Evolutionary conservation across 1,140 invertebrate genomes (phyloP).

Genomic region (Charaxes varanes): DNA sequence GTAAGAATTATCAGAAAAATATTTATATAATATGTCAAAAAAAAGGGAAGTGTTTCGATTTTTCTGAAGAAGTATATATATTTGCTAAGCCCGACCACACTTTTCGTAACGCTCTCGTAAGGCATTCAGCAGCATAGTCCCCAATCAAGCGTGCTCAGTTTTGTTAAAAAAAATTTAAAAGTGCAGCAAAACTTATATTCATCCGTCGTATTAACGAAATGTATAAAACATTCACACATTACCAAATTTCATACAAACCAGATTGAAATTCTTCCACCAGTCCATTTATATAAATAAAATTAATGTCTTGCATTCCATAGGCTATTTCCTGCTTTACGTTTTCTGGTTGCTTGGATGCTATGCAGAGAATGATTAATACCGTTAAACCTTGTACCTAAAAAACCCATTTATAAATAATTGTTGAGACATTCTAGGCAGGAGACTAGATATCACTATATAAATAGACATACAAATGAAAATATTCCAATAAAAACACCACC

Average conservation of each 20-base stretch:
- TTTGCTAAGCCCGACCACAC: too few species aligned
- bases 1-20: too few species aligned
- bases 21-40: too few species aligned
- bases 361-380: slow-evolving; percentile 25
- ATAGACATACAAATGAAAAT: slow-evolving; percentile 42
- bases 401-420: neutral
- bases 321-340: slow-evolving; percentile 29
- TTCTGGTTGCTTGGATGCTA: slow-evolving; percentile 27
- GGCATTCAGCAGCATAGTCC: too few species aligned
- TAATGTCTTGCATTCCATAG: slow-evolving; percentile 29
- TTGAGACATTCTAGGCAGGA: neutral
- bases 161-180: too few species aligned
- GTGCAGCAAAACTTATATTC: too few species aligned
- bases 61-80: too few species aligned
- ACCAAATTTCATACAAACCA: slow-evolving; percentile 27
- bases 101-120: too few species aligned
- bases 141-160: too few species aligned
- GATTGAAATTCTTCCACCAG: slow-evolving; percentile 29
- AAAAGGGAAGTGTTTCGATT: too few species aligned
- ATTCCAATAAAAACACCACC: slow-evolving; percentile 52
- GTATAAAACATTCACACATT: neutral
- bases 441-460: neutral
- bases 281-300: slow-evolving; percentile 36
- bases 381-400: slow-evolving; percentile 40
- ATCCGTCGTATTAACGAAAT: too few species aligned